Evolutionary conservation across 2,888 invertebrate genomes (phyloP).

Genomic region (Ceriagrion tenellum): DNA sequence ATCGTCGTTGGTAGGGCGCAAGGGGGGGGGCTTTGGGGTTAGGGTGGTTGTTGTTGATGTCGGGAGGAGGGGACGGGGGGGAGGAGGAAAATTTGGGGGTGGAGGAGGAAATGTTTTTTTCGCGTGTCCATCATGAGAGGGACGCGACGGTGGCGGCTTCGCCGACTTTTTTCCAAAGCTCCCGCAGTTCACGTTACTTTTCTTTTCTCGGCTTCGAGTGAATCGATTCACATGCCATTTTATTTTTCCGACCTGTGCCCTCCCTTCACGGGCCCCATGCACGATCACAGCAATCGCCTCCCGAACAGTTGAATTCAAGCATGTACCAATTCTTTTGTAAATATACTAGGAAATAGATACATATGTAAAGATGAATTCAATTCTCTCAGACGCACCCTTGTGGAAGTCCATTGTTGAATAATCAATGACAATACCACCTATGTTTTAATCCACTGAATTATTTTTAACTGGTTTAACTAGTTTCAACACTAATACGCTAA

Average conservation of each 20-base stretch:
- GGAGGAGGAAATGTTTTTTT: conserved; percentile 49
- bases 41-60: too few species aligned
- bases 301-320: not conserved
- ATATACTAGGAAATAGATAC: not conserved
- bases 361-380: too few species aligned
- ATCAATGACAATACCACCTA: too few species aligned
- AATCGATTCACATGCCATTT: not conserved
- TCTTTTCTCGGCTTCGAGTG: not conserved
- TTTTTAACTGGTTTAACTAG: too few species aligned
- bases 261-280: not conserved
- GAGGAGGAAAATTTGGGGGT: not conserved
- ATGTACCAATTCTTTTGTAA: not conserved
- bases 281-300: not conserved
- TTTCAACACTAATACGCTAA: too few species aligned
- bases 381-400: too few species aligned
- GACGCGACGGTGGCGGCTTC: not conserved
- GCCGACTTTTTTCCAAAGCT: conserved; percentile 26
- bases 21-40: not conserved
- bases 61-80: not conserved
- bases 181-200: not conserved
- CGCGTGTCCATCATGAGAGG: conserved; percentile 32
- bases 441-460: too few species aligned
- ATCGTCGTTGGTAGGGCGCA: not conserved
- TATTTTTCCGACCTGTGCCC: not conserved
- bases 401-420: too few species aligned